Conservation (phyloP, 2,797 vertebrate genomes). For the Momotus momota region DNA sequence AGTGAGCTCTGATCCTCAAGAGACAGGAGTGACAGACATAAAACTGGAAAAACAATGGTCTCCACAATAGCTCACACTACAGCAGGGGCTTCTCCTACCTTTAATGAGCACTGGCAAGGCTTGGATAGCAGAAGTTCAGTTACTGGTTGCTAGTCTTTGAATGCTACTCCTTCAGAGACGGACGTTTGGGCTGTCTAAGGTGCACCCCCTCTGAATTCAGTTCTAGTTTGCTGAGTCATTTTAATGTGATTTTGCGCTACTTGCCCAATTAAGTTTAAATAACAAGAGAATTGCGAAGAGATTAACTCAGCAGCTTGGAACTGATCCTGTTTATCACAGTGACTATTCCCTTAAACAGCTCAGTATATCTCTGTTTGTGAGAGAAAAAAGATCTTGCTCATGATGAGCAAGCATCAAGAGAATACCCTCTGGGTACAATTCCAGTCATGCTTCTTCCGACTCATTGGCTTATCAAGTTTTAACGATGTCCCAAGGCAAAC, state of each 20-base stretch:
- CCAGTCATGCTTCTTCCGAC: background rate
- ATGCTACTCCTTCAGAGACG: background rate
- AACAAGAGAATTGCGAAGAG: background rate
- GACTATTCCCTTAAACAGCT: background rate
- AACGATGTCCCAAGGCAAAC: background rate
- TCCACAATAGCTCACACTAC: background rate
- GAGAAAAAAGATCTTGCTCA: background rate
- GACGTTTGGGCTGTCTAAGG: background rate
- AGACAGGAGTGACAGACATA: background rate
- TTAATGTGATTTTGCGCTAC: background rate
- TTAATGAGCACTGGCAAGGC: background rate
- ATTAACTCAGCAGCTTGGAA: background rate
- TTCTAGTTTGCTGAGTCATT: background rate
- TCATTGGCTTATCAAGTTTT: background rate
- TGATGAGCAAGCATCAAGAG: background rate
- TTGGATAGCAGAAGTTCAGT: background rate
- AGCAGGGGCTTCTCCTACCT: background rate
- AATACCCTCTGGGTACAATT: background rate
- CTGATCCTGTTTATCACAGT: background rate
- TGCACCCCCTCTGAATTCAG: accelerated
- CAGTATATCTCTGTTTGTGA: background rate
- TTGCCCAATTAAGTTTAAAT: background rate
- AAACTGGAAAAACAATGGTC: background rate
- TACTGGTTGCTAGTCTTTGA: background rate
- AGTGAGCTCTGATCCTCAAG: background rate